These are phyloP conservation scores for Nephrotoma flavescens DNA, from an alignment of 2,888 invertebrate species.

Conservation along the genomic window DNA sequence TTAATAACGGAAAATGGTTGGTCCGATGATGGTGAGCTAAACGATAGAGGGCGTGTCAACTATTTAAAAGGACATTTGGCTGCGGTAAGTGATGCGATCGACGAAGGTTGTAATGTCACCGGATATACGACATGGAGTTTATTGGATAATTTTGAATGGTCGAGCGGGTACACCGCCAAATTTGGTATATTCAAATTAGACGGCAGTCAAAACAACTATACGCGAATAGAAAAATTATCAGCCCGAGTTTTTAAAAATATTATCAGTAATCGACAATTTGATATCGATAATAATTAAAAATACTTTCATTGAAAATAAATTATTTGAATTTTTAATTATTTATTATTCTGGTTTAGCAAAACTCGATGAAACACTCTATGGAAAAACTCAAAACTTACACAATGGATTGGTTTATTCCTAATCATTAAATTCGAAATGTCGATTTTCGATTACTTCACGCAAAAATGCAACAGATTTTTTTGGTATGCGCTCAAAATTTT, in stretches of 20 bases:
- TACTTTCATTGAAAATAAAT: too few relatives aligned
- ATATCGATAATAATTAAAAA: not conserved
- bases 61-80: not conserved
- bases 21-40: not conserved
- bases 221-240: not conserved
- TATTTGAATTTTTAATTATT: too few relatives aligned
- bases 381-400: too few relatives aligned
- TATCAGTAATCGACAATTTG: not conserved
- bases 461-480: not conserved
- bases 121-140: not conserved
- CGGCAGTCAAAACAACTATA: not conserved
- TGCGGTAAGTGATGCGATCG: not conserved
- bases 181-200: not conserved
- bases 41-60: not conserved
- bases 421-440: not conserved
- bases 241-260: not conserved
- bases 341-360: not conserved
- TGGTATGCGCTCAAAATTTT: not conserved
- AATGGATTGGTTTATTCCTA: too few relatives aligned
- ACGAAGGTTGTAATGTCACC: not conserved
- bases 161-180: not conserved
- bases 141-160: not conserved
- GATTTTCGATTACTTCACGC: not conserved
- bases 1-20: not conserved
- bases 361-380: too few relatives aligned